phyloP scores from a whole-genome alignment of 2,113 vertebrate genomes.

The Gila orcuttii region DNA sequence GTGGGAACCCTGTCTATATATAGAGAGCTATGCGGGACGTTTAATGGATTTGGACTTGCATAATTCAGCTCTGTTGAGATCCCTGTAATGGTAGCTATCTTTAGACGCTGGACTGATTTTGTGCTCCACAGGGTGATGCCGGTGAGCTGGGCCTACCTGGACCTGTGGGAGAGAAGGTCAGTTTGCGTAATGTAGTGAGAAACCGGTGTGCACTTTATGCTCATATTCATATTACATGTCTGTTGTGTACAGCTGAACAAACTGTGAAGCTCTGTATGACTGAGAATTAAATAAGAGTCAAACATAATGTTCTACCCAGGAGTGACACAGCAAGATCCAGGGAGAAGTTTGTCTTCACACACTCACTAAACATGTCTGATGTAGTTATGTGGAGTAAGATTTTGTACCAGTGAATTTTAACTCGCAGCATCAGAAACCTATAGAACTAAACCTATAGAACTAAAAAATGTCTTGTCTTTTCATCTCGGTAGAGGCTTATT shows the following conservation, averaged over 20 bases:
- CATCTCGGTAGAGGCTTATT: not conserved
- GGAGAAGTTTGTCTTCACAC: not conserved
- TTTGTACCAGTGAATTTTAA: not conserved
- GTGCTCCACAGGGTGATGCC: slow-evolving; percentile 77
- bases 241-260: not conserved
- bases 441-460: not conserved
- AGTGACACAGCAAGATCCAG: not conserved
- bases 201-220: not conserved
- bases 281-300: not conserved
- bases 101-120: slow-evolving; percentile 36
- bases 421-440: not conserved
- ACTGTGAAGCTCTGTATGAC: not conserved
- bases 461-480: not conserved
- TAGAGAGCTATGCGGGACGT: slow-evolving; percentile 22
- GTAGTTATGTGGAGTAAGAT: not conserved
- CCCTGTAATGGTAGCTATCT: slow-evolving; percentile 37
- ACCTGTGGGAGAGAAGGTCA: slow-evolving; percentile 86
- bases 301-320: not conserved
- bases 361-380: not conserved
- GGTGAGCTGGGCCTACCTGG: slow-evolving; percentile 85
- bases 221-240: not conserved
- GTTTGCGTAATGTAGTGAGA: slow-evolving; percentile 24
- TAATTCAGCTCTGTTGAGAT: slow-evolving; percentile 44
- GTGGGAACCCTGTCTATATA: not conserved
- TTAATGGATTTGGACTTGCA: slow-evolving; percentile 45